Percentiles rank a stretch among this genome's conserved stretches.
Conservation (phyloP, 64 coral and sea anemone genomes). For the Dendronephthya gigantea region DNA sequence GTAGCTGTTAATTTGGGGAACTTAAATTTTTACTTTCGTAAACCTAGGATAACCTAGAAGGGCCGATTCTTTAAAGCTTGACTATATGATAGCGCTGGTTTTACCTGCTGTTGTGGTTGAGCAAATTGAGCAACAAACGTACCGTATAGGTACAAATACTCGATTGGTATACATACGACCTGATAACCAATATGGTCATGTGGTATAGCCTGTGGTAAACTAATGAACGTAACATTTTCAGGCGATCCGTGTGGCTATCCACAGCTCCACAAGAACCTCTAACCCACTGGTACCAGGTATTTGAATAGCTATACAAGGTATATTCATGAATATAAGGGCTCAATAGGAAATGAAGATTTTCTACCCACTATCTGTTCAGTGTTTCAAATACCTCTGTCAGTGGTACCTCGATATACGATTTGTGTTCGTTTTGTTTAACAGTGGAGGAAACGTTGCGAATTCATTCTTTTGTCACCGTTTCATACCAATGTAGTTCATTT, state of each 20-base stretch:
- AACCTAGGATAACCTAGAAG: too few relatives aligned
- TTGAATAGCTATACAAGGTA: neutral
- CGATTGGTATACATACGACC: neutral
- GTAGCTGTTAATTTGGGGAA: too few relatives aligned
- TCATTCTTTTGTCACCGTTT: too few relatives aligned
- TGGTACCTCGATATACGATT: neutral
- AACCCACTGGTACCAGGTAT: conserved; percentile 99
- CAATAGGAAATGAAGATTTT: neutral
- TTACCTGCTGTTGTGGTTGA: too few relatives aligned
- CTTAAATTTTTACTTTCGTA: too few relatives aligned
- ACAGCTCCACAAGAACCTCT: conserved; percentile 95
- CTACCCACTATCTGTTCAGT: neutral
- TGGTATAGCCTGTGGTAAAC: neutral
- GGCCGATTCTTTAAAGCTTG: too few relatives aligned
- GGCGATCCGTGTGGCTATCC: conserved; percentile 76
- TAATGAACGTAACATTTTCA: conserved; percentile 26
- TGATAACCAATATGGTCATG: neutral
- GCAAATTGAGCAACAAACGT: too few relatives aligned
- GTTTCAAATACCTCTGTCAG: neutral
- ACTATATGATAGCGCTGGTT: too few relatives aligned
- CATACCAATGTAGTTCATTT: too few relatives aligned
- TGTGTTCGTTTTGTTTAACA: neutral
- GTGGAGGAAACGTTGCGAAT: too few relatives aligned
- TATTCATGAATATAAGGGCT: neutral
- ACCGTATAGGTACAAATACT: too few relatives aligned